Percentiles rank a stretch among this genome's conserved stretches.
phyloP scores from a whole-genome alignment of 2,888 invertebrate species.

The Tortricodes alternella region DNA sequence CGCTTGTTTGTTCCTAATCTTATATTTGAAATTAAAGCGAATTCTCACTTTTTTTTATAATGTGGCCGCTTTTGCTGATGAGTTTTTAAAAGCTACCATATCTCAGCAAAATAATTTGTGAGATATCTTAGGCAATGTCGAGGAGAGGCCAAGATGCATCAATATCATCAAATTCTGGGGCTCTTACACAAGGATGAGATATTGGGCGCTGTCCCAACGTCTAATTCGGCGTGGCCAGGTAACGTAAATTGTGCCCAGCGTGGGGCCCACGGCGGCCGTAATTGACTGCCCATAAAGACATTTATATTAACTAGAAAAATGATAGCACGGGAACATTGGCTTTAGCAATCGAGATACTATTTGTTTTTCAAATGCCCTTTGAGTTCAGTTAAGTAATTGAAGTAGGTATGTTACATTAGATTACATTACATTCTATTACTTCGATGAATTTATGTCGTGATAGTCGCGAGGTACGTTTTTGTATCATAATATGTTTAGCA shows the following conservation, averaged over 20 bases:
- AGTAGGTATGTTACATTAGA: neutral
- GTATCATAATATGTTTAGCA: too few relatives aligned
- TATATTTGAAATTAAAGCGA: too few relatives aligned
- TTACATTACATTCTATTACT: too few relatives aligned
- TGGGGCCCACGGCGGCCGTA: constrained; percentile 61
- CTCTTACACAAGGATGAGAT: constrained; percentile 16
- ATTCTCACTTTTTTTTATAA: too few relatives aligned
- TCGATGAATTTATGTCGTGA: too few relatives aligned
- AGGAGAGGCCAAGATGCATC: neutral
- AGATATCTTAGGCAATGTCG: too few relatives aligned
- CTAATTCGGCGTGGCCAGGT: constrained; percentile 55
- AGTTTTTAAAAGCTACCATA: too few relatives aligned
- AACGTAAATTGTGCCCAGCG: constrained; percentile 63
- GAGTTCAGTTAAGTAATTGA: neutral
- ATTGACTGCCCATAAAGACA: constrained; percentile 60
- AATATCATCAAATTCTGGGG: neutral
- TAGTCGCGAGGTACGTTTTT: too few relatives aligned
- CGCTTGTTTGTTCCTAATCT: too few relatives aligned
- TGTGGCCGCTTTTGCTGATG: too few relatives aligned
- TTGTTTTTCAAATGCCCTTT: constrained; percentile 18
- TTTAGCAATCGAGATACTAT: constrained; percentile 4
- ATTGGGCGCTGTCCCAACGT: constrained; percentile 28
- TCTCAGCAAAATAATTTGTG: too few relatives aligned
- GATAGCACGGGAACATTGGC: constrained; percentile 35
- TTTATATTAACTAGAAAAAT: constrained; percentile 48